A percentile compares a stretch with the other conserved stretches of the same genome.
Evolutionary conservation across 2,797 vertebrate genomes (phyloP).

Genomic region (Okamejei kenojei): DNA sequence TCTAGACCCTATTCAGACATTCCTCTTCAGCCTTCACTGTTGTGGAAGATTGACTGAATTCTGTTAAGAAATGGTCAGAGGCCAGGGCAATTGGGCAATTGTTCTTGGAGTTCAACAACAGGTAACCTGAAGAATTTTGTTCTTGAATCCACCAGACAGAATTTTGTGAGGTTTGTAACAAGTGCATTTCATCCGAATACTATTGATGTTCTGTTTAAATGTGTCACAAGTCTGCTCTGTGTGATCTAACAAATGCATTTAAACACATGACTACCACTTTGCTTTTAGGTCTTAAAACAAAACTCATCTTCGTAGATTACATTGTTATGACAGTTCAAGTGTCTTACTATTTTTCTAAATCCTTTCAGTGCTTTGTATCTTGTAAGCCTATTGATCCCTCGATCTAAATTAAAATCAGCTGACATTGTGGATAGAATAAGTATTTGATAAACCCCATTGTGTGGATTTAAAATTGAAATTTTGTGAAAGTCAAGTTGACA

Average conservation of each 20-base stretch:
- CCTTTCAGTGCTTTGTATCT: not conserved
- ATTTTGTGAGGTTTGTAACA: not conserved
- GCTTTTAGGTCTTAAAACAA: not conserved
- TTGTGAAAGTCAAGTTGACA: not conserved
- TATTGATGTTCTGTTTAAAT: not conserved
- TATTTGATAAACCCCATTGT: not conserved
- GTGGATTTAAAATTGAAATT: not conserved
- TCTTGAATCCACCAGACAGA: not conserved
- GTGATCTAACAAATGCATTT: constrained; percentile 15
- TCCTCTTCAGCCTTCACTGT: not conserved
- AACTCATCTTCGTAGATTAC: not conserved
- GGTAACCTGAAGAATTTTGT: not conserved
- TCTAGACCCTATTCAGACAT: not conserved
- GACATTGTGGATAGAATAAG: not conserved
- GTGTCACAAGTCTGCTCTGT: not conserved
- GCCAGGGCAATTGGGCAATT: not conserved
- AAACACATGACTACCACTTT: not conserved
- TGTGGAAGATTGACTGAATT: not conserved
- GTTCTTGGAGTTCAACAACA: not conserved
- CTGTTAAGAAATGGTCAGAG: not conserved
- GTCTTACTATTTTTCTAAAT: constrained; percentile 8
- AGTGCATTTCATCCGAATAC: not conserved
- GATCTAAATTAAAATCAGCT: not conserved
- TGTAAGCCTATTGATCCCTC: not conserved
- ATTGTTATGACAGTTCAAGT: not conserved